phyloP scores from a whole-genome alignment of 2,888 invertebrate genomes.

The Mesodorylaimus sp. region DNA sequence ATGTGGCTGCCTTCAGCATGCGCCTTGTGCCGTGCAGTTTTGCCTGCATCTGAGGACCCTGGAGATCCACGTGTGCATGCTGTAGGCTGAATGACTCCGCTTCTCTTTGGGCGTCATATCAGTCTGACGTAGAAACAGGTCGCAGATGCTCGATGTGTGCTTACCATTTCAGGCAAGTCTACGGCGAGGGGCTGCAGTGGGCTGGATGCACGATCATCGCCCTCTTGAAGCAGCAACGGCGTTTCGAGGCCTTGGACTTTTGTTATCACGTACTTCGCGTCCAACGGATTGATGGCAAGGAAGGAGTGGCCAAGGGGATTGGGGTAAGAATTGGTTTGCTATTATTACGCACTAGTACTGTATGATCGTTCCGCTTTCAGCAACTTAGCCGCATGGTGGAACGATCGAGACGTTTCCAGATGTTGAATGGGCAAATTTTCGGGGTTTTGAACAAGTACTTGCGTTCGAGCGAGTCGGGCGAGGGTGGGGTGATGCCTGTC shows the following conservation, averaged over 20 bases:
- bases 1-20: too few relatives aligned
- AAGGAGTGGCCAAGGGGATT: conserved; percentile 80
- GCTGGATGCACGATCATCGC: conserved; percentile 92
- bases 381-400: conserved; percentile 90
- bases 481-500: conserved; percentile 47
- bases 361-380: conserved; percentile 37
- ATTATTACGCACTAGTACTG: not conserved
- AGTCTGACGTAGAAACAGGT: too few relatives aligned
- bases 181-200: conserved; percentile 97
- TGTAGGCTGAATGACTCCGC: too few relatives aligned
- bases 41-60: too few relatives aligned
- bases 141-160: too few relatives aligned
- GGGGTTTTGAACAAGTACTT: conserved; percentile 18
- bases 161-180: conserved; percentile 52
- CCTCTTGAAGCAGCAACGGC: conserved; percentile 73
- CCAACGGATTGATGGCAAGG: conserved; percentile 84
- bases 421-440: conserved; percentile 66
- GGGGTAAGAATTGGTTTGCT: conserved; percentile 44
- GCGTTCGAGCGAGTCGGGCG: conserved; percentile 36
- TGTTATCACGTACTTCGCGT: conserved; percentile 91
- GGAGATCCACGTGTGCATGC: too few relatives aligned
- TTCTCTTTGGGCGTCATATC: too few relatives aligned
- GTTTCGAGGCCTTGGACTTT: conserved; percentile 93
- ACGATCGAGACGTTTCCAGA: conserved; percentile 86
- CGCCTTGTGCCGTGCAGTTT: too few relatives aligned